Evolutionary conservation across 2,888 invertebrate genomes (phyloP).

Genomic region (Tenthredo notha): DNA sequence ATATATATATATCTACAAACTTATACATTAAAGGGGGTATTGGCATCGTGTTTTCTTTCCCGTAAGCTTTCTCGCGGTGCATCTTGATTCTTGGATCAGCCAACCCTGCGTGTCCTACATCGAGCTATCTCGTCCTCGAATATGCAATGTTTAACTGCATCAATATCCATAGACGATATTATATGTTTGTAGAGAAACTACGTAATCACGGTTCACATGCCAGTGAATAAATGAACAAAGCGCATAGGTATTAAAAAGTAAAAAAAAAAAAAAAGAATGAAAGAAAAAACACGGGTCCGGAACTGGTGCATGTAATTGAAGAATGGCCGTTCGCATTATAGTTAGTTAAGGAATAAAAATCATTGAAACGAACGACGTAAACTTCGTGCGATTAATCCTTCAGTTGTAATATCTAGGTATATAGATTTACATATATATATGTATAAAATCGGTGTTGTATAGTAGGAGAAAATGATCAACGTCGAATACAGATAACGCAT

Average conservation of each 20-base stretch:
- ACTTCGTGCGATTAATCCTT: background rate
- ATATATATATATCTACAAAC: background rate
- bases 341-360: constrained; percentile 17
- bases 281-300: constrained; percentile 20
- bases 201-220: constrained; percentile 40
- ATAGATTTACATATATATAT: too few species aligned
- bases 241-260: background rate
- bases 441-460: background rate
- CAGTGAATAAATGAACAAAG: constrained; percentile 33
- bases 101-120: constrained; percentile 56
- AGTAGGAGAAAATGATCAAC: background rate
- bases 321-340: constrained; percentile 9
- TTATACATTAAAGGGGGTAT: constrained; percentile 20
- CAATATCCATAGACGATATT: constrained; percentile 7
- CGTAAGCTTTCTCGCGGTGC: constrained; percentile 47
- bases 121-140: constrained; percentile 55
- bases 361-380: background rate
- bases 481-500: too few species aligned
- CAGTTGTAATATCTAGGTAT: background rate
- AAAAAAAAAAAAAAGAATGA: background rate
- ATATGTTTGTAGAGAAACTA: constrained; percentile 18
- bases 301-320: constrained; percentile 51
- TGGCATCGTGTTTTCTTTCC: constrained; percentile 13
- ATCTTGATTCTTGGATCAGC: constrained; percentile 56
- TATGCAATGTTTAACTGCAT: constrained; percentile 56